Conservation (phyloP, 2,113 vertebrate genomes). For the Lamprologus sp. region DNA sequence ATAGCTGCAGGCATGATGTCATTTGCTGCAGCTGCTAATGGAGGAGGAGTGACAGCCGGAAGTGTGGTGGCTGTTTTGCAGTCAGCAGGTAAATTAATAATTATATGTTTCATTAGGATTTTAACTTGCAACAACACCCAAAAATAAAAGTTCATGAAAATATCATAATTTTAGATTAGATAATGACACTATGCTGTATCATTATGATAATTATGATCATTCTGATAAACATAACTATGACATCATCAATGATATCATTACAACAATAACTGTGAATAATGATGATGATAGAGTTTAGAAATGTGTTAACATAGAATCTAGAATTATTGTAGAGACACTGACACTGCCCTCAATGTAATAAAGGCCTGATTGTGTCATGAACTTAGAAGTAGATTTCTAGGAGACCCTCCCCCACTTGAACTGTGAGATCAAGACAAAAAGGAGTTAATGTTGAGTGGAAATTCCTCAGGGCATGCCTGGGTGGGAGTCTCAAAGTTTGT, state of each 20-base stretch:
- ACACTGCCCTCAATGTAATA: too few relatives aligned
- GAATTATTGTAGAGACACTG: too few relatives aligned
- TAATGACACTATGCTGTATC: neutral
- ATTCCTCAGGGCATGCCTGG: too few relatives aligned
- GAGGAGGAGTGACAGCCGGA: fast-evolving
- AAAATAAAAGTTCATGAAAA: neutral
- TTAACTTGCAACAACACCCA: neutral
- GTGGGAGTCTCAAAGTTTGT: too few relatives aligned
- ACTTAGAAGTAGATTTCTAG: too few relatives aligned
- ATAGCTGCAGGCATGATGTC: neutral
- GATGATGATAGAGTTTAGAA: neutral
- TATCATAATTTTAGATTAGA: neutral
- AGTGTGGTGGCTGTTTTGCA: neutral
- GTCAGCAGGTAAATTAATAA: neutral
- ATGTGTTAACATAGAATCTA: too few relatives aligned
- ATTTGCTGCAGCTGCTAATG: neutral
- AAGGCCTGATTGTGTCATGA: too few relatives aligned
- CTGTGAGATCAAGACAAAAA: too few relatives aligned
- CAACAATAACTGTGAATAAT: neutral
- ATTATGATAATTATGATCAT: neutral
- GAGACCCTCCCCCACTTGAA: too few relatives aligned
- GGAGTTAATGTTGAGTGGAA: too few relatives aligned
- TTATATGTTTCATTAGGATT: neutral
- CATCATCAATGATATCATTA: neutral
- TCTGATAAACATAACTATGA: neutral